Evolutionary conservation across 2,797 vertebrate genomes (phyloP).

Genomic region (Catostomus latipinnis): DNA sequence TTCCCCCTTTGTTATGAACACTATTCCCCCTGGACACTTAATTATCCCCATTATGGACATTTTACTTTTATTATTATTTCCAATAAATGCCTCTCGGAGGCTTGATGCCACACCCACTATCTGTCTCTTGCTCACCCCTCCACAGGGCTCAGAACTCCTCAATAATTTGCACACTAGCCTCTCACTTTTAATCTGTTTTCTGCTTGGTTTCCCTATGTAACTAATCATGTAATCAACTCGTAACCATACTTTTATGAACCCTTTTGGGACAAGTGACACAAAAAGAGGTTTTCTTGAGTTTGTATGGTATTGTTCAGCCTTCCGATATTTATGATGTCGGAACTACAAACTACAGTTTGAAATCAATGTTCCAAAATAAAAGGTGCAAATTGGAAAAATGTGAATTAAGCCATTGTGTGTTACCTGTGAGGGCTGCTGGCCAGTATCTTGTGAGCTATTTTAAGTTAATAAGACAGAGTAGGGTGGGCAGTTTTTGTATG

Average conservation of each 20-base stretch:
- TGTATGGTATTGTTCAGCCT: constrained; percentile 1
- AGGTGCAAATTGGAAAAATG: background rate
- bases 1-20: too few species aligned
- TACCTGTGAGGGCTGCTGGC: constrained; percentile 4
- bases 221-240: background rate
- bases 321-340: background rate
- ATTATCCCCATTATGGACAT: too few species aligned
- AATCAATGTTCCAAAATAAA: background rate
- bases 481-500: constrained; percentile 6
- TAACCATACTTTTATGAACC: constrained; percentile 20
- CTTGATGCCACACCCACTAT: too few species aligned
- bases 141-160: too few species aligned
- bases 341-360: background rate
- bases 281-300: constrained; percentile 16
- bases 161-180: too few species aligned
- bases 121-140: too few species aligned
- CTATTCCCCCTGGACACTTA: too few species aligned
- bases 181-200: background rate
- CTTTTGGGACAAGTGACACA: constrained; percentile 33
- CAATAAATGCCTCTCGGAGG: too few species aligned
- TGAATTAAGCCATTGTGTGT: background rate
- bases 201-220: background rate
- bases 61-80: too few species aligned
- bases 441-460: constrained; percentile 14
- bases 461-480: background rate